Percentiles rank a stretch among this genome's conserved stretches.
phyloP scores from a whole-genome alignment of 2,797 vertebrate species.

The Gobio occitaniae region DNA sequence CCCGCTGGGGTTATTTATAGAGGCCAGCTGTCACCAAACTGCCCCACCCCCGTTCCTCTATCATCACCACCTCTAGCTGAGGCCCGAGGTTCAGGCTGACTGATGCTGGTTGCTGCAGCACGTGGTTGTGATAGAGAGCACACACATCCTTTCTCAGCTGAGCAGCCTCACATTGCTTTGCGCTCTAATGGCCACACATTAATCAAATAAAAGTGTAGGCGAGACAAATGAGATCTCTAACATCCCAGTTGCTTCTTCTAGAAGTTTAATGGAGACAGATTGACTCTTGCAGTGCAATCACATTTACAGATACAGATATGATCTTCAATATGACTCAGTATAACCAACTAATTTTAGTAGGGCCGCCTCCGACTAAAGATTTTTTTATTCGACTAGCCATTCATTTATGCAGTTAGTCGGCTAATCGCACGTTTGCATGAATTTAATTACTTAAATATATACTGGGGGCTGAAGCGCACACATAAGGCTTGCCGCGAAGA shows the following conservation, averaged over 20 bases:
- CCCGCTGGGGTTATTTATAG: conserved; percentile 58
- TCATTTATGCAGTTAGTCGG: too few species aligned
- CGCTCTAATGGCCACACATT: not conserved
- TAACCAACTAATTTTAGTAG: not conserved
- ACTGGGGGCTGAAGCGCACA: too few species aligned
- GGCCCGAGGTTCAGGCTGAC: conserved; percentile 1
- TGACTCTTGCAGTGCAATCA: not conserved
- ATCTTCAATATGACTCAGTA: not conserved
- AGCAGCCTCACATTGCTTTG: not conserved
- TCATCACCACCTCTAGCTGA: conserved; percentile 11
- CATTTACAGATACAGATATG: not conserved
- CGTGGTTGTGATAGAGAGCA: not conserved
- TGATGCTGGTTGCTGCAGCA: not conserved
- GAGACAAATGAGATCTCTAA: not conserved
- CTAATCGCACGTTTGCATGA: too few species aligned
- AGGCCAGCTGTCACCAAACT: conserved; percentile 53
- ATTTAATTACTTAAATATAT: too few species aligned
- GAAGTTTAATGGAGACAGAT: not conserved
- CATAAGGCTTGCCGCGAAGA: too few species aligned
- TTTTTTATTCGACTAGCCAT: too few species aligned
- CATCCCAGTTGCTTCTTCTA: not conserved
- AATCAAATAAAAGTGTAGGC: not conserved
- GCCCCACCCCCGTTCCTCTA: conserved; percentile 10
- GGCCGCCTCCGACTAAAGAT: too few species aligned
- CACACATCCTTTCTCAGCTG: not conserved